Conservation (phyloP, 1,140 invertebrate genomes). For the Druon quercuslanigerum region DNA sequence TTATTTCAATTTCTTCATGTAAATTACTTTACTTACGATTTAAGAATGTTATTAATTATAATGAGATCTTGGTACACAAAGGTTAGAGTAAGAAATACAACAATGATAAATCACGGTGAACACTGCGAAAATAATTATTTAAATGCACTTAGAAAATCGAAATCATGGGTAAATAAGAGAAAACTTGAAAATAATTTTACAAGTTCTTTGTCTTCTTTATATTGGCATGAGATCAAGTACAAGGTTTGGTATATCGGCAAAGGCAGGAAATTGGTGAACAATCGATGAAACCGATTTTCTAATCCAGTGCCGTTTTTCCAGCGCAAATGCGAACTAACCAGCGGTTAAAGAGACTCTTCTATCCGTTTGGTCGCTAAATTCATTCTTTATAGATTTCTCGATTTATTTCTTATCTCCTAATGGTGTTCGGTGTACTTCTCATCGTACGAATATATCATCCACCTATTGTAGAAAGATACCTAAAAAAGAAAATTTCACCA, state of each 20-base stretch:
- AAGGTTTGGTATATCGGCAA: constrained; percentile 19
- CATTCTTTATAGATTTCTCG: constrained; percentile 39
- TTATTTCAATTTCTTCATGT: too few species aligned
- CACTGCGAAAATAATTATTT: too few species aligned
- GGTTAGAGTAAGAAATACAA: too few species aligned
- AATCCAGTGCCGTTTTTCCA: constrained; percentile 40
- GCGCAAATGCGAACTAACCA: constrained; percentile 32
- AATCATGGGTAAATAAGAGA: constrained; percentile 48
- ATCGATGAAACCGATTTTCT: constrained; percentile 58
- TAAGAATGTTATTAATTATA: too few species aligned
- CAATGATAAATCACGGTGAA: too few species aligned
- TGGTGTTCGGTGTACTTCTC: constrained; percentile 33
- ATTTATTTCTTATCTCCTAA: constrained; percentile 38
- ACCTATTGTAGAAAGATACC: background rate
- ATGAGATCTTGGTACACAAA: too few species aligned
- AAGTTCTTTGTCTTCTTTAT: constrained; percentile 9
- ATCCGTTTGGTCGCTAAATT: background rate
- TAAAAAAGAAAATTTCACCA: too few species aligned
- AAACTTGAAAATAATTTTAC: constrained; percentile 44
- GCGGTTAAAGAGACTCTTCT: constrained; percentile 27
- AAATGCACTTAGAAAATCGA: too few species aligned
- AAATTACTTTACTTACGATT: too few species aligned
- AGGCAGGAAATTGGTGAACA: constrained; percentile 37
- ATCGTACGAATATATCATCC: constrained; percentile 2
- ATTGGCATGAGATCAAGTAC: constrained; percentile 57